A percentile compares a stretch with the other conserved stretches of the same genome.
phyloP scores from a whole-genome alignment of 2,797 vertebrate species.

The Gallinago nigripennis region DNA sequence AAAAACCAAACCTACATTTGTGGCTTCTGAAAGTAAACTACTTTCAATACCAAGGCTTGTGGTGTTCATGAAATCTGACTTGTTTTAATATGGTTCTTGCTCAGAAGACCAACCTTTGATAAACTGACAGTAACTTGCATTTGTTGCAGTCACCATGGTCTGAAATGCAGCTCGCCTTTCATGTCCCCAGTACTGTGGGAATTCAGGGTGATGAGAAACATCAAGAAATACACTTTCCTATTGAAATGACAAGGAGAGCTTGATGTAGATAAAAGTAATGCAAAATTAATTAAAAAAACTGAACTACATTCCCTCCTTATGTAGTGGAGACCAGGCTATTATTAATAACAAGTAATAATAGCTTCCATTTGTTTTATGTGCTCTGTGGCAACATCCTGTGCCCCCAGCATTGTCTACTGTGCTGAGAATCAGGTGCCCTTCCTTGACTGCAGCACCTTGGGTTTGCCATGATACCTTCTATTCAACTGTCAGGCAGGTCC shows the following conservation, averaged over 20 bases:
- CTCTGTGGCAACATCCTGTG: neutral
- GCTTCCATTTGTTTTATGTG: neutral
- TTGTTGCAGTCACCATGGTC: neutral
- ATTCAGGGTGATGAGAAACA: neutral
- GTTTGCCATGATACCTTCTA: neutral
- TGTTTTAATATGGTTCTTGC: constrained; percentile 23
- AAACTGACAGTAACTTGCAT: neutral
- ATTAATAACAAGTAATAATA: neutral
- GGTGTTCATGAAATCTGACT: constrained; percentile 38
- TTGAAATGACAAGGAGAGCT: neutral
- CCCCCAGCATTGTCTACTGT: neutral
- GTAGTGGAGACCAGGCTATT: neutral
- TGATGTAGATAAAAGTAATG: neutral
- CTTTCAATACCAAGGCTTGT: neutral
- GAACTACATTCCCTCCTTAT: neutral
- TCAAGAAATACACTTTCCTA: neutral
- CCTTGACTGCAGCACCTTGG: neutral
- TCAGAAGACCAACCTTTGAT: neutral
- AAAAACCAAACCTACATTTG: constrained; percentile 8
- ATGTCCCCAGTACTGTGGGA: neutral
- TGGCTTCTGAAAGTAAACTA: constrained; percentile 30
- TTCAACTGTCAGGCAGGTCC: neutral
- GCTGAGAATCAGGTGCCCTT: neutral
- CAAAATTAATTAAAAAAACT: neutral
- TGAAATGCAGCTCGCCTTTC: neutral